phyloP scores from a whole-genome alignment of 2,888 invertebrate genomes.

The Lycocerus yunnanus region DNA sequence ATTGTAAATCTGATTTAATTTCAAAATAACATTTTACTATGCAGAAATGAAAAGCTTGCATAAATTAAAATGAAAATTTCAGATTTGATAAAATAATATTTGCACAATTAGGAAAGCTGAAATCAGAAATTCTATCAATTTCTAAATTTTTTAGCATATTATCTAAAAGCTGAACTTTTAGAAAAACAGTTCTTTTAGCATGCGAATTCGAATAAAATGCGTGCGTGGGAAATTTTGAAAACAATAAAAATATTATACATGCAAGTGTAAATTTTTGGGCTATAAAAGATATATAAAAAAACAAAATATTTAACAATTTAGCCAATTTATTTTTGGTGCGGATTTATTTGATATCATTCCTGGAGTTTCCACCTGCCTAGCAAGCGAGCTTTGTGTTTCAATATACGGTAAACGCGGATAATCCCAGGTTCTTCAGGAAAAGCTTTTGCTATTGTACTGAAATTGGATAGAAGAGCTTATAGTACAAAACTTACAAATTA shows the following conservation, averaged over 20 bases:
- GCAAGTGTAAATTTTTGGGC: not conserved
- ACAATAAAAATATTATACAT: not conserved
- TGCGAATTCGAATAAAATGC: too few species aligned
- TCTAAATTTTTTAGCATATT: too few species aligned
- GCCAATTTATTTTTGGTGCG: constrained; percentile 18
- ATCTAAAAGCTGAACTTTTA: too few species aligned
- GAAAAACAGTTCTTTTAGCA: too few species aligned
- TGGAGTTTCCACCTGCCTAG: constrained; percentile 32
- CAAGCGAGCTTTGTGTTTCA: constrained; percentile 29
- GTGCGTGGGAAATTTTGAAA: not conserved
- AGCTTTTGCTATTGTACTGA: constrained; percentile 21
- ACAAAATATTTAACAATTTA: constrained; percentile 1
- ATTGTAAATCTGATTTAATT: too few species aligned
- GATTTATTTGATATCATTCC: constrained; percentile 32
- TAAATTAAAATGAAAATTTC: too few species aligned
- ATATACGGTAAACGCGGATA: constrained; percentile 29
- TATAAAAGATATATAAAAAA: not conserved
- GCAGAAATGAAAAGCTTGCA: too few species aligned
- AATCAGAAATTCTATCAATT: too few species aligned
- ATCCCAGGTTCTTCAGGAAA: constrained; percentile 24
- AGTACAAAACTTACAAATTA: constrained; percentile 25
- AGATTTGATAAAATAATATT: too few species aligned
- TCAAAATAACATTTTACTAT: too few species aligned
- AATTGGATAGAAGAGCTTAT: constrained; percentile 30
- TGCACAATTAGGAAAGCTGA: too few species aligned